Evolutionary conservation across 2,797 vertebrate genomes (phyloP), one percentile per base, ranked within the genome.

Genomic region (Falco naumanni): DNA sequence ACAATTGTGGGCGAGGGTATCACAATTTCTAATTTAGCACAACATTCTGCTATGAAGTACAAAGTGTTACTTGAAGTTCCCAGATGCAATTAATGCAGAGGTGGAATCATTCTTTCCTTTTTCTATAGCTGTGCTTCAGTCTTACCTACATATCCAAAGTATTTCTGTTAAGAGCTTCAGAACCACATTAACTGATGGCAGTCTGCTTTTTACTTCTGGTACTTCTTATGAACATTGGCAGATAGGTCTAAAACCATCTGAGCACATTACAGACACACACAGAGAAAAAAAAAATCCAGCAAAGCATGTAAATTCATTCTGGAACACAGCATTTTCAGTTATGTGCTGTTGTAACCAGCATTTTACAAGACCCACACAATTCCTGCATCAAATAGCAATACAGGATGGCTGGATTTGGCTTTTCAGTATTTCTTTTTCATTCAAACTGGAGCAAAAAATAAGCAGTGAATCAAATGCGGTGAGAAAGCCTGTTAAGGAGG

Each of bases 1-100:
- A 89, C 89, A 64, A 86, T 29, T 83, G 95, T 94, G 93, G 96
- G 94, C 81, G 85, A 95, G 87, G 74, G 71, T 59, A 96, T 85
- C 95, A 85, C 85, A n/a, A 90, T 84, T 93, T 96, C 87, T 93
- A 96, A 95, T 90, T 97, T 94, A 90, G 75, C 80, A 88, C 78
- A 95, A 94, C 92, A 90, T 76, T 96, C 79, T 95, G 89, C 87
- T 77, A 34, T 48, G 57, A 96, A 91, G 91, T 85, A 96, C 93
- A 89, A 93, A 89, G 60, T 24, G 74, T 93, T 90, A 92, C 84
- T 93, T 91, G 31, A 89, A 91, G 56, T 54, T 96, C 95, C 51
- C 87, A 93, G 68, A 87, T 91, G 72, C 85, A 96, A 87, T 94
- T 84, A 94, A 89, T 61, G 85, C 81, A 96, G 92, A 94, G 92